Conservation (phyloP, 2,113 vertebrate genomes). For the Sclerurus mexicanus region DNA sequence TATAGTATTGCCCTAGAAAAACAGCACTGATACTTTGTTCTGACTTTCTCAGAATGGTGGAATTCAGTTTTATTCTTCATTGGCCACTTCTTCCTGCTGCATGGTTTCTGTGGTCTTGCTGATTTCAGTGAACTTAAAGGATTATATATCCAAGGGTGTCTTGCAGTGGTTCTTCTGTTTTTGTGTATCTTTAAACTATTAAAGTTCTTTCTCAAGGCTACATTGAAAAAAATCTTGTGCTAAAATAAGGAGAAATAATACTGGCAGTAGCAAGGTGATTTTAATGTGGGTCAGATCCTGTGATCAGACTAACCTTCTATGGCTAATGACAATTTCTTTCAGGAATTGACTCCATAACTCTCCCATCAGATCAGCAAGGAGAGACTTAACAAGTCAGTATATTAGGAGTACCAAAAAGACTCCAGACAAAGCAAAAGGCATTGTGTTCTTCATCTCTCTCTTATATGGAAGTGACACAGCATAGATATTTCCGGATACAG, state of each 20-base stretch:
- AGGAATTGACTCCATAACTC: background rate
- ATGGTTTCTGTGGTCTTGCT: accelerated
- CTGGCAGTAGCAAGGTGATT: background rate
- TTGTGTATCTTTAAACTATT: background rate
- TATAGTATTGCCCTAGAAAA: background rate
- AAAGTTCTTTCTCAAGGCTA: background rate
- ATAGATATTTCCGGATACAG: background rate
- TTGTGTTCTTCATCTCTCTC: background rate
- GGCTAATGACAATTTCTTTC: background rate
- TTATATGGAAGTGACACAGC: background rate
- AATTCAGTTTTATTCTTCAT: background rate
- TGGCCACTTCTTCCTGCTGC: background rate
- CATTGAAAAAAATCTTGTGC: background rate
- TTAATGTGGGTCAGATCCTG: background rate
- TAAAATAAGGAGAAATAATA: background rate
- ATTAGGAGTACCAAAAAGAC: background rate
- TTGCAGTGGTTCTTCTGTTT: background rate
- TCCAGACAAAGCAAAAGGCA: background rate
- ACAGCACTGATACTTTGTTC: background rate
- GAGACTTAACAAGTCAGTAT: background rate
- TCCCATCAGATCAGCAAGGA: background rate
- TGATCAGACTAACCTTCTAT: background rate
- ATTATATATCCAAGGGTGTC: background rate
- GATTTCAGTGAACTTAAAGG: background rate
- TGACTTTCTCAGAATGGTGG: background rate